These are phyloP conservation scores for Pantelozetes paolii DNA, from an alignment of 2,888 invertebrate species.

Conservation along the genomic window DNA sequence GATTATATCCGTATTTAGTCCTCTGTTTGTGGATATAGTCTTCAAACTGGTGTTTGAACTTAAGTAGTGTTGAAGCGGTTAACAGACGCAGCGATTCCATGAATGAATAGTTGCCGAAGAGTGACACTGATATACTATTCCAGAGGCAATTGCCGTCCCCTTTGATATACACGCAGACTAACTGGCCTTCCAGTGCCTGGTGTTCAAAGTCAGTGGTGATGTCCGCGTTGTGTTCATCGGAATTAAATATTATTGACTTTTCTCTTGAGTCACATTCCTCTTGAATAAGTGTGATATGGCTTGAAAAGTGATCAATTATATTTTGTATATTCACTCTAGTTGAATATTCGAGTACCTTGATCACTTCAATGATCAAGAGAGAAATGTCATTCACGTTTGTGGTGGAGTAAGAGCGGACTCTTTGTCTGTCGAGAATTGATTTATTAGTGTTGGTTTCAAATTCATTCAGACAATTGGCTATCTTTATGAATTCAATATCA, in stretches of 20 bases:
- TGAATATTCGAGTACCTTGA: not conserved
- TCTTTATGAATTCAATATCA: no score
- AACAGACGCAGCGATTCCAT: conserved; percentile 21
- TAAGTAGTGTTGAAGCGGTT: not conserved
- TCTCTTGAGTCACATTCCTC: not conserved
- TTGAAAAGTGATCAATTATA: not conserved
- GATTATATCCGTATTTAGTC: not conserved
- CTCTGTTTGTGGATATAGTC: not conserved
- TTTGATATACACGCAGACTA: not conserved
- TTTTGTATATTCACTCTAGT: not conserved
- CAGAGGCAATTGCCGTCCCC: conserved; percentile 24
- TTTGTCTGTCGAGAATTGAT: no score
- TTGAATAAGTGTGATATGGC: not conserved
- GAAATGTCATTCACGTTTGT: not conserved
- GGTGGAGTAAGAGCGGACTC: no score
- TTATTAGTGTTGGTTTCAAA: no score
- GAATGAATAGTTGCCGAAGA: not conserved
- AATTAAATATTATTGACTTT: not conserved
- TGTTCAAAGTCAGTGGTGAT: not conserved
- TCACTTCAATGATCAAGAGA: not conserved
- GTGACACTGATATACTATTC: not conserved
- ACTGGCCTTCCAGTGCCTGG: not conserved
- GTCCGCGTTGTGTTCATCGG: not conserved
- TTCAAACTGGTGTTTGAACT: not conserved
- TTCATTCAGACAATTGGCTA: no score